Base-by-base conservation (phyloP, 2,113 vertebrate species). In the Lamprotornis superbus region DNA sequence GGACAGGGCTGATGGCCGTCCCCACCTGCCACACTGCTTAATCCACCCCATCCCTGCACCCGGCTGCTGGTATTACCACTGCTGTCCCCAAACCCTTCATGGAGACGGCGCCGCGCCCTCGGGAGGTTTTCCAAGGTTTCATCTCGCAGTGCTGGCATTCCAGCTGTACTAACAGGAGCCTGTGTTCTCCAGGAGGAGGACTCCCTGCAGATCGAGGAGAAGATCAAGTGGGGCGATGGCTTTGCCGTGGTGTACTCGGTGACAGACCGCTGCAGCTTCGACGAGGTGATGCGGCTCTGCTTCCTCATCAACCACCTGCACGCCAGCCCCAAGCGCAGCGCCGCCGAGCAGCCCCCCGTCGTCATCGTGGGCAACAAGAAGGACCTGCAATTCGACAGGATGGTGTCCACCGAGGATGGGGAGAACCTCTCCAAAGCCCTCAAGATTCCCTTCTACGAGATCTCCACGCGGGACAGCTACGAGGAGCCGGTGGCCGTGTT, bases 221-320 rank as follows among this genome's bases (percentile, higher is more conserved):
- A 98, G 96, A 98, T 98, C 80, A 98, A 98, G 35, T 98, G 98
- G 98, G 98, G 98, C 1, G 98, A 98, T 1, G 97, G 98, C 69
- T 98, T 98, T 12, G 96, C 98, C 0, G 97, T 98, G 53, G 97
- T 98, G 57, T 98, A 98, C 96, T 98, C 98, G 0, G 98, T 98
- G 95, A 98, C 98, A 0, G 98, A 98, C 92, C 73, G 98, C 27
- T 98, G 98, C 87, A 98, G 98, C 95, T 98, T 98, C 3, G 98
- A 98, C 2, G 98, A 98, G 94, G 98, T 98, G 17, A 97, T 98
- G 97, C 87, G 98, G 20, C 94, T 98, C 8, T 98, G 98, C 27
- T 98, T 98, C 92, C 96, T 98, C 74, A 98, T 98, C 90, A 98
- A 98, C 74, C 98, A 98, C 95, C 91, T 98, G 77, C 98, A 98